Conservation (phyloP, 2,113 vertebrate species). For the Ivindomyrus marchei region DNA sequence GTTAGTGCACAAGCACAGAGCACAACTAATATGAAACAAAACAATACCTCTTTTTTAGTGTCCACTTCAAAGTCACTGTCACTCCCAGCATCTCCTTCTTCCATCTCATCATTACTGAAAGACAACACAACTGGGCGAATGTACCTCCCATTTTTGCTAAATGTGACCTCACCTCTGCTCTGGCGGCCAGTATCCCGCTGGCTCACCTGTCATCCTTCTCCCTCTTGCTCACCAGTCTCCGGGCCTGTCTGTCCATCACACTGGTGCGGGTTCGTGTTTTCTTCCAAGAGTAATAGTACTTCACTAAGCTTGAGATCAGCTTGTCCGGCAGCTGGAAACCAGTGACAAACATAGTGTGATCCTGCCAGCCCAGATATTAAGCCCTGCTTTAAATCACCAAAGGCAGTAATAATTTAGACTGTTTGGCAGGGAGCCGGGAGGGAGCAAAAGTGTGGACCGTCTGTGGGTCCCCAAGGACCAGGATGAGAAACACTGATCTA, state of each 20-base stretch:
- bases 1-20: background rate
- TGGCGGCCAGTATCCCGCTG: background rate
- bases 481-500: background rate
- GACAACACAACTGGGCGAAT: background rate
- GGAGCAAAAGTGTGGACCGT: background rate
- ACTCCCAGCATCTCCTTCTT: conserved; percentile 68
- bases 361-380: background rate
- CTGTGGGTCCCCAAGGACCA: background rate
- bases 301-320: conserved; percentile 80
- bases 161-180: background rate
- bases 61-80: conserved; percentile 77
- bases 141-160: background rate
- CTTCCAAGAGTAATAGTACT: conserved; percentile 91
- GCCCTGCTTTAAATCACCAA: background rate
- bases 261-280: conserved; percentile 83
- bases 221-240: conserved; percentile 72
- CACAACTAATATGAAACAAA: background rate
- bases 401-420: background rate
- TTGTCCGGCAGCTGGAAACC: conserved; percentile 79
- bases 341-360: background rate
- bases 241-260: conserved; percentile 85
- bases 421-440: background rate
- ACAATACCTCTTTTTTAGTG: conserved; percentile 76
- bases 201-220: conserved; percentile 79
- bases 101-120: conserved; percentile 69